Percentiles rank a stretch among this genome's conserved stretches.
Conservation (phyloP, 2,113 vertebrate genomes). For the Meleagris gallopavo region DNA sequence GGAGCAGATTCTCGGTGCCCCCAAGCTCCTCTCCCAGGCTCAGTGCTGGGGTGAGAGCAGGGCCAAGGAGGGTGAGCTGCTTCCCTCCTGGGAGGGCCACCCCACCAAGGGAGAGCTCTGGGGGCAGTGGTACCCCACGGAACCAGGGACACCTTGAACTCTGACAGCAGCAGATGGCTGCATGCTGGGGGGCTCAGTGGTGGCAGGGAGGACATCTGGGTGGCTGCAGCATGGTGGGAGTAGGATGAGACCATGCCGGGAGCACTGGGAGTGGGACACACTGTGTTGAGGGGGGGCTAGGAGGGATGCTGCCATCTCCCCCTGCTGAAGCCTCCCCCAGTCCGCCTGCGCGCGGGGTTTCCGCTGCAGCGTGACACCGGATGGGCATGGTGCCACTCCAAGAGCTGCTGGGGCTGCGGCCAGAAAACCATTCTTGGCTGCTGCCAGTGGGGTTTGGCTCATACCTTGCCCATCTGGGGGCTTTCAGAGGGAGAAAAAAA, state of each 20-base stretch:
- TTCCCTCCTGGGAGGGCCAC: not conserved
- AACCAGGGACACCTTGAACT: not conserved
- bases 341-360: not conserved
- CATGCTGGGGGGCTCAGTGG: not conserved
- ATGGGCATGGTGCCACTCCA: not conserved
- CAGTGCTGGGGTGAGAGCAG: not conserved
- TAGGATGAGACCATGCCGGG: not conserved
- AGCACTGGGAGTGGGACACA: not conserved
- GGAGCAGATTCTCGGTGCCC: not conserved
- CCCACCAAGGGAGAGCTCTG: not conserved
- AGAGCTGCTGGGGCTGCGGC: slow-evolving; percentile 54
- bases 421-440: slow-evolving; percentile 63
- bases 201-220: slow-evolving; percentile 19
- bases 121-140: not conserved
- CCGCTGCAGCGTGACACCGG: not conserved
- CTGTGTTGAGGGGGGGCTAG: fast-evolving
- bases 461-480: slow-evolving; percentile 58
- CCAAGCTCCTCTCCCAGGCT: not conserved
- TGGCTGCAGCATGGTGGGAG: not conserved
- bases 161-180: not conserved
- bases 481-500: slow-evolving; percentile 16
- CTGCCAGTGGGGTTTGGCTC: slow-evolving; percentile 55
- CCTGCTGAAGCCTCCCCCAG: not conserved
- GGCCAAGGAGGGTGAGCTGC: not conserved
- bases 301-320: not conserved